Base-by-base conservation (phyloP, 1,140 invertebrate genomes). In the Lycorma delicatula region DNA sequence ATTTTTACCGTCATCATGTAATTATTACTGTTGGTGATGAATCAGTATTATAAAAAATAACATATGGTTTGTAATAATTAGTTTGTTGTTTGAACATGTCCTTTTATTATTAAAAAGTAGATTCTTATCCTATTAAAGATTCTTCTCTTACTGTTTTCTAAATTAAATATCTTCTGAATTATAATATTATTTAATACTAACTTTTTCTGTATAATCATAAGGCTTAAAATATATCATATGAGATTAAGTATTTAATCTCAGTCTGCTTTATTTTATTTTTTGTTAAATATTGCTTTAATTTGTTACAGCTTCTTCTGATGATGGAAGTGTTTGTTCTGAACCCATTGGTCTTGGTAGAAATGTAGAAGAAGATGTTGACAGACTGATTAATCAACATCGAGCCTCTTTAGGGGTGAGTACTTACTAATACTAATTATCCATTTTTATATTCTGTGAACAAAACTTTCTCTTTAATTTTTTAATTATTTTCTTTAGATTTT, bases 381-480 rank as follows among this genome's bases (percentile, higher is more conserved):
- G 52, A 23, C 50, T 62, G 13, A 57, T 61, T 16, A 54, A 22
- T 12, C 34, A 51, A 34, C 61, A 60, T 22, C 36, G 61, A 41
- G 53, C 80, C 50, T 79, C 77, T 27, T 68, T 82, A 41, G 80
- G 80, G 51, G 81, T 83, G 70, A 78, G 78, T 75, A n/a, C n/a
- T n/a, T n/a, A n/a, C 38, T 9, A 11, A 22, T 12, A 7, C n/a
- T 44, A 29, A 18, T 58, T 26, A 61, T 23, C 27, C 20, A 44
- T 53, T 41, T 26, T 52, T 54, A 22, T n/a, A n/a, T n/a, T n/a
- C n/a, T n/a, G n/a, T n/a, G n/a, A n/a, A 52, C 41, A 36, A 13
- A 25, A 26, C 62, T 26, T 20, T n/a, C 13, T 5, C 13, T 44
- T 38, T n/a, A n/a, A n/a, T n/a, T n/a, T n/a, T n/a, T n/a, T n/a